A percentile compares a stretch with the other conserved stretches of the same genome.
Conservation (phyloP, 2,797 vertebrate species). For the Gobio occitaniae region DNA sequence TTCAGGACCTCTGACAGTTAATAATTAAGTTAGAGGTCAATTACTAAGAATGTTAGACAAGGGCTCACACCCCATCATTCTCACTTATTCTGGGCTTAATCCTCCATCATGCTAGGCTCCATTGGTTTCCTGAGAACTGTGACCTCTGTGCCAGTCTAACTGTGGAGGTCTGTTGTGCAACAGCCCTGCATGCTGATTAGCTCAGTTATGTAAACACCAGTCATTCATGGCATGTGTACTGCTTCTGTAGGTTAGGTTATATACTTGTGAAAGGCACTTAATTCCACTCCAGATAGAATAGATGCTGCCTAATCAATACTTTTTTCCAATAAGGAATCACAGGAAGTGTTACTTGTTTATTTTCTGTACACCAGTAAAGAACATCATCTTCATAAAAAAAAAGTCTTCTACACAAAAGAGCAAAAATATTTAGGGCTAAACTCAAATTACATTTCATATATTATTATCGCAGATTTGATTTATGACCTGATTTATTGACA, state of each 20-base stretch:
- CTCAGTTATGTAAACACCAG: conserved; percentile 55
- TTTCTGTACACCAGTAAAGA: neutral
- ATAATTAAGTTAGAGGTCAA: conserved; percentile 32
- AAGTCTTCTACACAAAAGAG: neutral
- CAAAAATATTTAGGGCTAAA: neutral
- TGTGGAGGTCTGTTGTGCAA: conserved; percentile 37
- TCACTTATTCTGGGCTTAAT: neutral
- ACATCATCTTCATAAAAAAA: neutral
- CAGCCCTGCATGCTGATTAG: conserved; percentile 52
- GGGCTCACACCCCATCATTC: neutral
- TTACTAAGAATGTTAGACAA: conserved; percentile 21
- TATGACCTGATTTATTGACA: neutral
- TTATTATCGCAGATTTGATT: neutral
- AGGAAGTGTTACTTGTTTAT: neutral
- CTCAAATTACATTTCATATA: neutral
- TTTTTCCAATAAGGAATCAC: conserved; percentile 26
- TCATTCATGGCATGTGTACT: conserved; percentile 18
- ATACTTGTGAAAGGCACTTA: conserved; percentile 41
- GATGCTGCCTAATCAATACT: conserved; percentile 16
- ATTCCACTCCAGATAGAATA: conserved; percentile 1
- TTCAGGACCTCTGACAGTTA: conserved; percentile 32
- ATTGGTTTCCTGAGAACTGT: conserved; percentile 7
- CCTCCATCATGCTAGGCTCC: neutral
- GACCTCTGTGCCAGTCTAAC: conserved; percentile 32
- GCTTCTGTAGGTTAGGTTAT: conserved; percentile 26